These are phyloP conservation scores for Umimayanthus chanpuru DNA, from an alignment of 92 coral and sea anemone species.

Conservation along the genomic window DNA sequence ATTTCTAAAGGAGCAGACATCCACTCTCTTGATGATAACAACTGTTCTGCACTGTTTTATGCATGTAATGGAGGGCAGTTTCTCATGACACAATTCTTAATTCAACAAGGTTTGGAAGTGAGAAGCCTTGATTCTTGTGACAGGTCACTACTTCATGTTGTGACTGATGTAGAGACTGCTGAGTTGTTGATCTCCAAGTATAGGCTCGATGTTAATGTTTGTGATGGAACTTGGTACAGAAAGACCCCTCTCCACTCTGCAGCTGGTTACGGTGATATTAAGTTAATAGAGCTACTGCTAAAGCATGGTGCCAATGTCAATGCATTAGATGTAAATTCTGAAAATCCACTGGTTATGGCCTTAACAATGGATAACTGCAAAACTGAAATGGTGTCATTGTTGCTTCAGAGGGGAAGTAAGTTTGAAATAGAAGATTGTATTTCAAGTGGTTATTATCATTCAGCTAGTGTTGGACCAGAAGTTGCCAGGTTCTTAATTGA, in stretches of 20 bases:
- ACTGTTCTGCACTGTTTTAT: slow-evolving; percentile 24
- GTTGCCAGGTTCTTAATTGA: neutral
- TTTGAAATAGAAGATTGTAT: slow-evolving; percentile 3
- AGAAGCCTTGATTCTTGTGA: neutral
- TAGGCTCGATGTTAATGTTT: neutral
- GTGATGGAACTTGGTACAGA: neutral
- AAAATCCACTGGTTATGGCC: neutral
- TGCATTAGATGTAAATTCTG: neutral
- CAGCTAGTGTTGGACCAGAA: neutral
- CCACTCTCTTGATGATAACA: neutral
- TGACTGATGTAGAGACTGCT: neutral
- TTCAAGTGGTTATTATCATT: neutral
- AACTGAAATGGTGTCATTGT: neutral
- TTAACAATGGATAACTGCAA: neutral
- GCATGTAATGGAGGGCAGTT: neutral
- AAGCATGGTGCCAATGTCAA: neutral
- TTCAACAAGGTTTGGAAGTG: neutral
- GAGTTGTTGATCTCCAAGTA: neutral
- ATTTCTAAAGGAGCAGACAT: slow-evolving; percentile 16
- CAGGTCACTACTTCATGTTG: slow-evolving; percentile 7
- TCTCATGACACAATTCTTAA: neutral
- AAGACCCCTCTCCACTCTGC: neutral
- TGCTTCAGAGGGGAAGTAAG: neutral
- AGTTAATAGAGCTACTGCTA: neutral
- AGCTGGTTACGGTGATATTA: neutral